These are phyloP conservation scores for Megastigmus dorsalis DNA, from an alignment of 2,888 invertebrate genomes.

Conservation along the genomic window DNA sequence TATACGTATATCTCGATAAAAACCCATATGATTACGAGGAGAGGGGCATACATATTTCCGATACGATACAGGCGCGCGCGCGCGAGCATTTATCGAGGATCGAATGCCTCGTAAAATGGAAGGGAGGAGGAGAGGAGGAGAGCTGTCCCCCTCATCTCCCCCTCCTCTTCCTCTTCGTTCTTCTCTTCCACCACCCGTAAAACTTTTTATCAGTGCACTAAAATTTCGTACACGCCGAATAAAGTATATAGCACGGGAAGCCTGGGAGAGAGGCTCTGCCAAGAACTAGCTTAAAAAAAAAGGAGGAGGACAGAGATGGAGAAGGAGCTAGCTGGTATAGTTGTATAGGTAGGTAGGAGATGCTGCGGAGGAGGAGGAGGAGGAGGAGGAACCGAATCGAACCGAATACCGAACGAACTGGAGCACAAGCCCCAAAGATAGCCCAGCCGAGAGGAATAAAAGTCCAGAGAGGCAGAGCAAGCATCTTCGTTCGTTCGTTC, in stretches of 20 bases:
- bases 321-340: too few relatives aligned
- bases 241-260: slow-evolving; percentile 8
- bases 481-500: not conserved
- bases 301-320: not conserved
- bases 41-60: slow-evolving; percentile 26
- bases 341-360: too few relatives aligned
- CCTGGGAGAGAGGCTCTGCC: not conserved
- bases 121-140: too few relatives aligned
- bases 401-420: slow-evolving; percentile 18
- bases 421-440: slow-evolving; percentile 35
- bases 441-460: slow-evolving; percentile 30
- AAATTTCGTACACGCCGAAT: slow-evolving; percentile 48
- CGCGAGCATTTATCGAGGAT: slow-evolving; percentile 44
- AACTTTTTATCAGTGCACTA: slow-evolving; percentile 52
- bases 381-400: not conserved
- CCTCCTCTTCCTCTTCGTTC: not conserved
- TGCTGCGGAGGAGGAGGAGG: not conserved
- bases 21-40: slow-evolving; percentile 28
- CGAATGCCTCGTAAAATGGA: slow-evolving; percentile 45
- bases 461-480: not conserved
- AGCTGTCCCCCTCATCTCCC: not conserved
- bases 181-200: slow-evolving; percentile 6
- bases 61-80: slow-evolving; percentile 36
- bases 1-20: slow-evolving; percentile 37
- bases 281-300: slow-evolving; percentile 28